Percentiles rank a stretch among this genome's conserved stretches.
Evolutionary conservation across 2,888 invertebrate genomes (phyloP).

Genomic region (Erebia aethiops): DNA sequence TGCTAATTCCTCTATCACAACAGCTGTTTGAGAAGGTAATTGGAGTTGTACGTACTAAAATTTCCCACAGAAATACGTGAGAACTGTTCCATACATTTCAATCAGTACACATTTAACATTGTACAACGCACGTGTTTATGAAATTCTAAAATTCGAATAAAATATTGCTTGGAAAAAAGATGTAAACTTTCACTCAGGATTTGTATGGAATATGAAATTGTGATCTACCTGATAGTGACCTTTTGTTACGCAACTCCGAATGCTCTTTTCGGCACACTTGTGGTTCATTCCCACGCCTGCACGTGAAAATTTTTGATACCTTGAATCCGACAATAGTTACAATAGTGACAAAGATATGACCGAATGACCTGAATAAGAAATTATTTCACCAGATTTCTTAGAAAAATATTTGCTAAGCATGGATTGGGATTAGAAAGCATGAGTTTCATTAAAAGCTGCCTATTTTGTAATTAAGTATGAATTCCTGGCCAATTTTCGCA

Average conservation of each 20-base stretch:
- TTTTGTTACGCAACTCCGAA: conserved; percentile 55
- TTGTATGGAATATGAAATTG: conserved; percentile 15
- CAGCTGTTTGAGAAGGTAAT: conserved; percentile 24
- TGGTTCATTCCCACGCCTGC: conserved; percentile 66
- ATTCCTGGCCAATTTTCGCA: background rate
- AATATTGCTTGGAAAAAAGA: conserved; percentile 20
- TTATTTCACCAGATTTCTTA: background rate
- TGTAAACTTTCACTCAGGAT: conserved; percentile 34
- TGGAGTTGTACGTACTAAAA: conserved; percentile 25
- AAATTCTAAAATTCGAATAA: conserved; percentile 22
- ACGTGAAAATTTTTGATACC: conserved; percentile 58
- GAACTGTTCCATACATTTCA: conserved; percentile 28
- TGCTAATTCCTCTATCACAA: background rate
- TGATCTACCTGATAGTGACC: conserved; percentile 45
- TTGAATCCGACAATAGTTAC: background rate
- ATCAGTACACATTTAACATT: conserved; percentile 21
- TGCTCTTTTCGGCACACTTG: conserved; percentile 56
- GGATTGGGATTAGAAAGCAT: no score
- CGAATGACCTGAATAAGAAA: background rate
- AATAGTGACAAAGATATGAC: background rate
- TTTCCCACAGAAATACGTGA: conserved; percentile 35
- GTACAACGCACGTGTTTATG: conserved; percentile 33
- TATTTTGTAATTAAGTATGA: background rate
- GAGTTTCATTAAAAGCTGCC: no score
- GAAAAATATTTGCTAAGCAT: background rate